Evolutionary conservation across 92 coral and sea anemone genomes (phyloP).

Genomic region (Porites evermanni): DNA sequence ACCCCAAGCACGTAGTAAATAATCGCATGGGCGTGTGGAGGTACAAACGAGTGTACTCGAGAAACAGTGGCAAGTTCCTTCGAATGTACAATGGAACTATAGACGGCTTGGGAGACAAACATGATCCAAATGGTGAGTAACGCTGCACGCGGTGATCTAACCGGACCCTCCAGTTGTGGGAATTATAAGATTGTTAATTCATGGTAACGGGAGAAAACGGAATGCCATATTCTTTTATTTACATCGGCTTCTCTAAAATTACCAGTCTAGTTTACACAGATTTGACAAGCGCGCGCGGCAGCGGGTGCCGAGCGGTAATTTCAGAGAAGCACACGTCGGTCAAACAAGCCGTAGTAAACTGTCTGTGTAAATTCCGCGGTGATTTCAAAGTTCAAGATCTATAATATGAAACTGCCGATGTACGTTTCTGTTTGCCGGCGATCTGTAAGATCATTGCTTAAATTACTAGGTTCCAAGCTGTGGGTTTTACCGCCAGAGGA

Average conservation of each 20-base stretch:
- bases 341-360: slow-evolving; percentile 6
- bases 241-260: not conserved
- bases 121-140: slow-evolving; percentile 70
- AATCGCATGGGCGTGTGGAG: slow-evolving; percentile 16
- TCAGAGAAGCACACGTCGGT: not conserved
- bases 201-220: not conserved
- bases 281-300: not conserved
- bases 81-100: slow-evolving; percentile 58
- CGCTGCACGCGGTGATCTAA: not conserved
- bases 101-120: slow-evolving; percentile 66
- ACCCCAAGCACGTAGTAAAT: slow-evolving; percentile 37
- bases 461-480: not conserved
- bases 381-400: slow-evolving; percentile 8
- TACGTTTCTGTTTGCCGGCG: not conserved
- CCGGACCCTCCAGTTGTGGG: not conserved
- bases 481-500: not conserved
- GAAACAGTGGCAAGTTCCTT: slow-evolving; percentile 66
- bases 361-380: slow-evolving; percentile 18
- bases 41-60: slow-evolving; percentile 66
- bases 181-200: not conserved
- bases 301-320: not conserved
- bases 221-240: not conserved
- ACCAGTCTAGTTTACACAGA: not conserved
- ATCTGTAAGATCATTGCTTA: not conserved
- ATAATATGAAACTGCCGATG: not conserved